Evolutionary conservation across 2,888 invertebrate species (phyloP).

Genomic region (Cordilura impudica): DNA sequence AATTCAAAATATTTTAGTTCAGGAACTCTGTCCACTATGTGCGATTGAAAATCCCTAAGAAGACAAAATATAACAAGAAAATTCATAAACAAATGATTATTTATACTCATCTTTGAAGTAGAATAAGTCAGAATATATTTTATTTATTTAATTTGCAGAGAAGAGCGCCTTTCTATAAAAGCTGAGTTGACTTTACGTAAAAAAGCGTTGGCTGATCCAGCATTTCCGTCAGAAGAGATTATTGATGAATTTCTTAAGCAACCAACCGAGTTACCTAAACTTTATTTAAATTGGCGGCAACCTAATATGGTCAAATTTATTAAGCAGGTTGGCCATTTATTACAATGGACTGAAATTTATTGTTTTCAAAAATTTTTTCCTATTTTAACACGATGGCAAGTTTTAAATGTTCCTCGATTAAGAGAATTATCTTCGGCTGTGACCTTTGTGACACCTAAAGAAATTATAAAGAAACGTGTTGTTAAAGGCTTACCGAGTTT

Average conservation of each 20-base stretch:
- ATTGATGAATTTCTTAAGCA: constrained; percentile 85
- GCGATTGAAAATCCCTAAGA: too few relatives aligned
- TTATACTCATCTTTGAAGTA: not conserved
- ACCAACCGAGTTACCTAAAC: constrained; percentile 79
- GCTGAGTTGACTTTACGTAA: constrained; percentile 84
- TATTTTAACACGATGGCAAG: constrained; percentile 87
- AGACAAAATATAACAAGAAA: too few relatives aligned
- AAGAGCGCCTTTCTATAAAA: constrained; percentile 82
- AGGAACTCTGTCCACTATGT: too few relatives aligned
- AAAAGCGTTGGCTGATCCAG: constrained; percentile 82
- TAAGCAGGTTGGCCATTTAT: constrained; percentile 82
- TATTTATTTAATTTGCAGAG: constrained; percentile 77
- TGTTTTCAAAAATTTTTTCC: constrained; percentile 88
- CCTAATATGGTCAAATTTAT: constrained; percentile 86
- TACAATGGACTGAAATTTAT: constrained; percentile 88
- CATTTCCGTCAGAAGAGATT: constrained; percentile 86
- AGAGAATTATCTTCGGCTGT: constrained; percentile 3
- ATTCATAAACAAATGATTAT: too few relatives aligned
- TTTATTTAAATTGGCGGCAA: constrained; percentile 81
- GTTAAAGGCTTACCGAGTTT: constrained; percentile 83
- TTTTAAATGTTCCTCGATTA: constrained; percentile 64
- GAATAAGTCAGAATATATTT: too few relatives aligned
- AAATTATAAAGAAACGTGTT: constrained; percentile 81
- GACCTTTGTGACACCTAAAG: constrained; percentile 77
- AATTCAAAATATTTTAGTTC: too few relatives aligned